Conservation (phyloP, 2,888 invertebrate genomes). For the Acrobasis suavella region DNA sequence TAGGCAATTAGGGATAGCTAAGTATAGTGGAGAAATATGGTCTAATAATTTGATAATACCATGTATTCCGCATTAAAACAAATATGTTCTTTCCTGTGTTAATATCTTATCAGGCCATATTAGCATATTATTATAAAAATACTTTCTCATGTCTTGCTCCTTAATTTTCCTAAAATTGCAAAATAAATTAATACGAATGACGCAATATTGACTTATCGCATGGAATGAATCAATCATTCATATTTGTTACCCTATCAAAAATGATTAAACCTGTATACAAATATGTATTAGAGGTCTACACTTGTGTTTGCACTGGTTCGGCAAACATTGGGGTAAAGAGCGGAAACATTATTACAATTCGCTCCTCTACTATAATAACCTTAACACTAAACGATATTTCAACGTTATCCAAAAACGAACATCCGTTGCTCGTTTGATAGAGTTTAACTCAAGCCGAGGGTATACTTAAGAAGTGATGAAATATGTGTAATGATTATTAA, state of each 20-base stretch:
- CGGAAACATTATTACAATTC: slow-evolving; percentile 74
- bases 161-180: too few species aligned
- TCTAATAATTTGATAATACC: too few species aligned
- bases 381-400: not conserved
- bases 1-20: too few species aligned
- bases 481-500: not conserved
- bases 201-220: not conserved
- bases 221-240: not conserved
- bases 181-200: too few species aligned
- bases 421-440: slow-evolving; percentile 15
- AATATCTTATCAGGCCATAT: too few species aligned
- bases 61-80: too few species aligned
- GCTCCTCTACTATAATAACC: slow-evolving; percentile 39
- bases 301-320: slow-evolving; percentile 67
- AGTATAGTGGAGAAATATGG: too few species aligned
- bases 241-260: slow-evolving; percentile 15
- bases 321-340: slow-evolving; percentile 73
- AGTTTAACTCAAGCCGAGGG: not conserved
- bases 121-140: too few species aligned
- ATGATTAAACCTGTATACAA: slow-evolving; percentile 21
- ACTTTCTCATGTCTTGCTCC: too few species aligned
- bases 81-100: too few species aligned
- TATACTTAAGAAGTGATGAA: not conserved
- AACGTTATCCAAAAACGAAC: too few species aligned
- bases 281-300: slow-evolving; percentile 26